A percentile compares a stretch with the other conserved stretches of the same genome.
Conservation (phyloP, 1,140 invertebrate genomes). For the Apis florea region DNA sequence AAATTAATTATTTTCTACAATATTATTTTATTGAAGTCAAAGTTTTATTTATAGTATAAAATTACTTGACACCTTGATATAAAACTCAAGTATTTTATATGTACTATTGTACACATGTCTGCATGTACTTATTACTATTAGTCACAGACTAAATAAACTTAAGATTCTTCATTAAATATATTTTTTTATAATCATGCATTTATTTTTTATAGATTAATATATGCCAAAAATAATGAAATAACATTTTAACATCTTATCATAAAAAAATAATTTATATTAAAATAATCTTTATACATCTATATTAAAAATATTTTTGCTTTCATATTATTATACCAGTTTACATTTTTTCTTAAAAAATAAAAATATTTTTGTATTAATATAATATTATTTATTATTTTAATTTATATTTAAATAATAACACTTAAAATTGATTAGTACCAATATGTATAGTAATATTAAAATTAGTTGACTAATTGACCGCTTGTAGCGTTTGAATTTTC, state of each 20-base stretch:
- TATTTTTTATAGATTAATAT: background rate
- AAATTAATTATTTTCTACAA: background rate
- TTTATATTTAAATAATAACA: background rate
- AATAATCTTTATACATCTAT: background rate
- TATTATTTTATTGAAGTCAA: background rate
- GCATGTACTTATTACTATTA: constrained; percentile 2
- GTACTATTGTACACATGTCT: background rate
- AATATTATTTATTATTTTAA: too few relatives aligned
- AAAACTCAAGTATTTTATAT: background rate
- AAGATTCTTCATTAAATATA: background rate
- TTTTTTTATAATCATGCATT: background rate
- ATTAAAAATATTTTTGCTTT: background rate
- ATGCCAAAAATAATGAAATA: background rate
- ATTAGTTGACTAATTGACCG: background rate
- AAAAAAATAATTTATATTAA: background rate
- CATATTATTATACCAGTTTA: background rate
- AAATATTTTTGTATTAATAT: too few relatives aligned
- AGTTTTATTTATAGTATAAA: constrained; percentile 27
- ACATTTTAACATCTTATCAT: background rate
- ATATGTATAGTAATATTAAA: background rate
- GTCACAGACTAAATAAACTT: background rate
- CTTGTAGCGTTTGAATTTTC: background rate
- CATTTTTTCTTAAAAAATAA: background rate
- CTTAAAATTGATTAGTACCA: background rate
- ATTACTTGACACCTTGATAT: constrained; percentile 37